A percentile compares a stretch with the other conserved stretches of the same genome.
Conservation (phyloP, 2,797 vertebrate genomes). For the Sebastes iracundus region DNA sequence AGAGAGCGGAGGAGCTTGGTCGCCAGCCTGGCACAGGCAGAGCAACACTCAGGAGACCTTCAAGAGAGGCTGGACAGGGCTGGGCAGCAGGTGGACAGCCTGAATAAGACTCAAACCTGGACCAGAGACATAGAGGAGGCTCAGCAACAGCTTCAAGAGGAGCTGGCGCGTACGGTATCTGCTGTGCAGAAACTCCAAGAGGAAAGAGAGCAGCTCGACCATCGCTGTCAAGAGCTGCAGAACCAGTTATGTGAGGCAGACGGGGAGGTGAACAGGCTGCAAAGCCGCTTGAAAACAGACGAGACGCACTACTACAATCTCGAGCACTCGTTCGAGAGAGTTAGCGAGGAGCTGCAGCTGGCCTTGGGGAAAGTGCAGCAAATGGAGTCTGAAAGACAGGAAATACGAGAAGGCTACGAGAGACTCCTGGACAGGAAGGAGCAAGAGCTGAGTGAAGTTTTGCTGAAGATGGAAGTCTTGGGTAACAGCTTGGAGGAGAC, state of each 20-base stretch:
- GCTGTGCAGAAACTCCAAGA: slow-evolving; percentile 84
- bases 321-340: slow-evolving; percentile 84
- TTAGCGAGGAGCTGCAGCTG: slow-evolving; percentile 85
- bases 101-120: slow-evolving; percentile 78
- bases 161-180: slow-evolving; percentile 82
- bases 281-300: slow-evolving; percentile 83
- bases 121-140: slow-evolving; percentile 80
- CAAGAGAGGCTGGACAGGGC: slow-evolving; percentile 86
- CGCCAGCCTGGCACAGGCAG: slow-evolving; percentile 85
- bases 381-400: slow-evolving; percentile 63
- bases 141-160: slow-evolving; percentile 88
- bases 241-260: slow-evolving; percentile 84
- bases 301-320: slow-evolving; percentile 88
- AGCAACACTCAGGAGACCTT: slow-evolving; percentile 86
- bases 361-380: slow-evolving; percentile 66
- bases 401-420: slow-evolving; percentile 84
- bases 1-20: slow-evolving; percentile 87
- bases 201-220: slow-evolving; percentile 83
- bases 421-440: slow-evolving; percentile 88
- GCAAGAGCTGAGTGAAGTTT: slow-evolving; percentile 87
- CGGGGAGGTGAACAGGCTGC: slow-evolving; percentile 82
- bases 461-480: slow-evolving; percentile 89
- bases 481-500: slow-evolving; percentile 90
- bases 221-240: slow-evolving; percentile 88
- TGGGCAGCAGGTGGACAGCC: slow-evolving; percentile 82